Base-by-base conservation (phyloP, 2,888 invertebrate genomes). In the Crepidodera aurea region DNA sequence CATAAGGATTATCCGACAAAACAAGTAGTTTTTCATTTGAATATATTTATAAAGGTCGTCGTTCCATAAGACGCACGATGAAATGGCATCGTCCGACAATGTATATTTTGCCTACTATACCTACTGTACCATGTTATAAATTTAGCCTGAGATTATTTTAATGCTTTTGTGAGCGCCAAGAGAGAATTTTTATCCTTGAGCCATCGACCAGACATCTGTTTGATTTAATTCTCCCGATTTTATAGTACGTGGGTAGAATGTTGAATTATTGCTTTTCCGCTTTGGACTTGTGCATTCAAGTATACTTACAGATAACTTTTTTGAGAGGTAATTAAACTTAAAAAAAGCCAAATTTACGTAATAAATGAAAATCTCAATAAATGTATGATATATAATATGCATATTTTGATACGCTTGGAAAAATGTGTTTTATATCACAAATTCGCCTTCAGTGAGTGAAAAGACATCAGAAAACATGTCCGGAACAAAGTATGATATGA, bases 121-220 rank as follows among this genome's bases (percentile, higher is more conserved):
- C n/a, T n/a, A n/a, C n/a, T n/a, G n/a, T n/a, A n/a, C 37, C 37
- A 37, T 13, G 37, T 2, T 37, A 37, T 37, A 37, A 37, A 37
- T 13, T 37, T 37, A 37, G 37, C 12, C 13, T 37, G 37, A 15
- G 37, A 37, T 37, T 37, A 37, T 37, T 37, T 37, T 37, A 37
- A 37, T 37, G 15, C 37, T 15, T n/a, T n/a, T n/a, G n/a, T n/a
- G n/a, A n/a, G n/a, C n/a, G n/a, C 12, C 12, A 15, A 37, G 37
- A 37, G 13, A 51, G 12, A 34, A 34, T 51, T 51, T 37, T 18
- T 50, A 32, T 51, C 51, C 51, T 51, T 51, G 51, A 51, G 50
- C 29, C 48, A 50, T 32, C 29, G 16, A 50, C 50, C 32, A 32
- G 51, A 51, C 51, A 51, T 37, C 34, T 51, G 51, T 37, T 34